Evolutionary conservation across 2,113 vertebrate species (phyloP).

Genomic region (Psilopogon haemacephalus): DNA sequence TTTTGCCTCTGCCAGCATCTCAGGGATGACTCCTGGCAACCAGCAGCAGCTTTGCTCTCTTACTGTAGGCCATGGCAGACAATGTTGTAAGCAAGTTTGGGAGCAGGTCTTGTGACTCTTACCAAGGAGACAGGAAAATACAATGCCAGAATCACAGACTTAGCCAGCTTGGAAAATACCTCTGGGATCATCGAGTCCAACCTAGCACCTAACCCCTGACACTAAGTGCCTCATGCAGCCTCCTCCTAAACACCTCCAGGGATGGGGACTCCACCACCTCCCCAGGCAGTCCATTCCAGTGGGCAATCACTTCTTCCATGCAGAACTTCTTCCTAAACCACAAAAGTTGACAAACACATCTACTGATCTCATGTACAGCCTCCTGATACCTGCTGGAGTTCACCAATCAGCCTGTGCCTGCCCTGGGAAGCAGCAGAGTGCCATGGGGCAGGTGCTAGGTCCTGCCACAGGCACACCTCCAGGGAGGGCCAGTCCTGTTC

Average conservation of each 20-base stretch:
- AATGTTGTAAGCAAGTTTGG: neutral
- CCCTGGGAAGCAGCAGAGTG: neutral
- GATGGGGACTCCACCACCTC: no score
- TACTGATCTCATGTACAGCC: neutral
- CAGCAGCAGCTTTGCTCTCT: neutral
- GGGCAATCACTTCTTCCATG: no score
- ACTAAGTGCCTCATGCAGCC: no score
- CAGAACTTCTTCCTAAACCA: no score
- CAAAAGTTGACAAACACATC: neutral
- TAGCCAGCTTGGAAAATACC: no score
- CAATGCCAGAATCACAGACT: neutral
- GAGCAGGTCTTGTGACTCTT: neutral
- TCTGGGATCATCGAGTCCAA: no score
- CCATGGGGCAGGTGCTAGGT: fast-evolving
- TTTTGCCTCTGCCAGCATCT: neutral
- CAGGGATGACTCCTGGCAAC: neutral
- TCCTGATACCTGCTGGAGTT: neutral
- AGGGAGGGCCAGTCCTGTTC: neutral
- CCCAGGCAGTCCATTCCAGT: no score
- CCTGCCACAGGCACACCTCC: neutral
- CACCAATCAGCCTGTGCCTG: neutral
- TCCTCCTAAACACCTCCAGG: no score
- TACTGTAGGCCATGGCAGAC: neutral
- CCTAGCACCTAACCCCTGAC: no score
- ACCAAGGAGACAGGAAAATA: neutral